Evolutionary conservation across 23 tunicate species (phyloP), one percentile per base, ranked within the genome.

Genomic region (Clavelina lepadiformis): DNA sequence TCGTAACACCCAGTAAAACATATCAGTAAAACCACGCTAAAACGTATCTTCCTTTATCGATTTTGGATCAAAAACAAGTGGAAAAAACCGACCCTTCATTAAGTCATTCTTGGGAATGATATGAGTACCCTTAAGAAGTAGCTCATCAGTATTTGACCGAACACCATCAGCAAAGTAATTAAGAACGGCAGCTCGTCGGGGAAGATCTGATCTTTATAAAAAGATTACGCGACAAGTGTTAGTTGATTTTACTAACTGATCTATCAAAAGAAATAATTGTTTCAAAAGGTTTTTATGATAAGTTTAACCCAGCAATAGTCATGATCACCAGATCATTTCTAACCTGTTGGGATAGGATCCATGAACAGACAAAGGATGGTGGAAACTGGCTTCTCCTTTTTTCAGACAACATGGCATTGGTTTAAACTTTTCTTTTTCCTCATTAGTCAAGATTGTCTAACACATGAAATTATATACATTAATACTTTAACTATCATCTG

Each of bases 321-420:
- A 41, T 15, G 49, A 41, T 41, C 15, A 41, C 15, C 49, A 41
- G 13, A 41, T 15, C 15, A 11, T 15, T 41, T 8, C 49, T 41
- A 25, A 86, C 95, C 86, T 79, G 86, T 86, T 86, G 5, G 76
- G 95, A 72, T 65, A 86, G 15, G 95, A 86, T 57, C 95, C 95
- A 67, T 86, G 95, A 1, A 86, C 95, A 41, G 65, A 38, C 5
- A 86, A 38, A 2, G 95, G 95, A 38, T 86, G 86, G 53, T 86
- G 95, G 37, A 86, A 72, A 67, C 77, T 69, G 0, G 74, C 95
- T 79, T 86, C 95, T 22, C 95, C 95, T 46, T 51, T 60, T 46
- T 86, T 86, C 37, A 86, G 36, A 22, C 25, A 26, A 51, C 95
- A 86, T 15, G 95, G 57, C 27, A 26, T 49, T 65, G 95, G 95